Evolutionary conservation across 2,113 vertebrate species (phyloP).

Genomic region (Ramphastos sulfuratus): DNA sequence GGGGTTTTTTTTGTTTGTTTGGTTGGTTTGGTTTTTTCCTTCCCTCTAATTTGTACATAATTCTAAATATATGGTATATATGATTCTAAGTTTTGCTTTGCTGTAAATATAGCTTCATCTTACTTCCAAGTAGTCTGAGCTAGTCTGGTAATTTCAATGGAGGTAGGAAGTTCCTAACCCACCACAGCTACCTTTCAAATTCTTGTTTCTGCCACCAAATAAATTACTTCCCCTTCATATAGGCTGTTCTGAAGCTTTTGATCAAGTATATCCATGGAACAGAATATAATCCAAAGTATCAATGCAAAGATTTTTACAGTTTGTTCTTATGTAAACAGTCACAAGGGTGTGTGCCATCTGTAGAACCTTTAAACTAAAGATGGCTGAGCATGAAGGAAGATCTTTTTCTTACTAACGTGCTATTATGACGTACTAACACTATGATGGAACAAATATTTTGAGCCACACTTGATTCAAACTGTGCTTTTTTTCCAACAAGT

Average conservation of each 20-base stretch:
- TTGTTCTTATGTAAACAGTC: too few species aligned
- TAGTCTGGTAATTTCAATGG: too few species aligned
- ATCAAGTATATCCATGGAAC: neutral
- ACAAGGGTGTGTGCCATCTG: neutral
- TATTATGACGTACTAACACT: neutral
- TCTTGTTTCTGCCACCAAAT: neutral
- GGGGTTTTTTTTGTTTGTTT: too few species aligned
- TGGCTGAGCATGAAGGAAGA: neutral
- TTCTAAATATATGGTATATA: too few species aligned
- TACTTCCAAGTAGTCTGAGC: too few species aligned
- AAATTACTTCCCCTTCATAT: neutral
- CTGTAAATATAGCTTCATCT: too few species aligned
- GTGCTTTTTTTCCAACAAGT: neutral
- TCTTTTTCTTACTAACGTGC: neutral
- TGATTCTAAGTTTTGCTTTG: too few species aligned
- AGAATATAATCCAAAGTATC: neutral
- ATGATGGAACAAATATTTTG: neutral
- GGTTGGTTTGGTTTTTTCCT: too few species aligned
- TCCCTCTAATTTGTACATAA: too few species aligned
- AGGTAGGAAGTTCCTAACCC: too few species aligned
- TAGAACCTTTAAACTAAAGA: neutral
- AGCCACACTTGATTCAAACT: neutral
- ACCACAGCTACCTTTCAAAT: neutral
- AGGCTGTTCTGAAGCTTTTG: neutral
- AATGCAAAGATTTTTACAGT: too few species aligned